These are phyloP conservation scores for Karalla daura DNA, from an alignment of 2,797 vertebrate genomes.

Conservation along the genomic window DNA sequence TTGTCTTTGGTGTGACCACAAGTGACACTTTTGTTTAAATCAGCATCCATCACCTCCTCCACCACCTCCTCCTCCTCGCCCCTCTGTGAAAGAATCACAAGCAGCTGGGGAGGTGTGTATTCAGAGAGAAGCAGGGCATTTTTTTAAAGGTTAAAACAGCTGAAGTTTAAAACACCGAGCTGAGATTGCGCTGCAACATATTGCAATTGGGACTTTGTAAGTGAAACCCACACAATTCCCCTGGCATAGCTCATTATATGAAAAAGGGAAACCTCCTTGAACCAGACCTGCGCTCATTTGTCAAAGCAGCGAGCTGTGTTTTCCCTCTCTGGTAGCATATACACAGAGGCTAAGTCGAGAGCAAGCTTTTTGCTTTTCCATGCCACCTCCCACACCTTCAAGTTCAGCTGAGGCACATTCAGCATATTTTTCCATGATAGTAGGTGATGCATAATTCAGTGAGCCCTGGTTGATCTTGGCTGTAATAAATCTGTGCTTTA, in stretches of 20 bases:
- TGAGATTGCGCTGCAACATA: neutral
- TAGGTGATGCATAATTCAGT: conserved; percentile 73
- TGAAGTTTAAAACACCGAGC: conserved; percentile 13
- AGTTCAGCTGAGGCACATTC: conserved; percentile 57
- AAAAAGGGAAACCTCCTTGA: conserved; percentile 47
- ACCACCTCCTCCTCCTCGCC: too few species aligned
- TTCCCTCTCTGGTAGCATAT: conserved; percentile 36
- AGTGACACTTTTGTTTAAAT: conserved; percentile 72
- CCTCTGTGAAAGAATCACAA: conserved; percentile 11
- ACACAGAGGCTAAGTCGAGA: conserved; percentile 32
- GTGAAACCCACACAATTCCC: conserved; percentile 21
- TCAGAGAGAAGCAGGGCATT: neutral
- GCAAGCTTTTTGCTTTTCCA: conserved; percentile 33
- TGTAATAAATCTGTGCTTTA: conserved; percentile 59
- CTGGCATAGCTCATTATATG: conserved; percentile 35
- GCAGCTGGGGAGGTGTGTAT: conserved; percentile 12
- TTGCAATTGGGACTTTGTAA: conserved; percentile 12
- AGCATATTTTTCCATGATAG: conserved; percentile 64
- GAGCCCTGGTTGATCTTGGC: conserved; percentile 56
- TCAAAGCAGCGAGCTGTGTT: conserved; percentile 52
- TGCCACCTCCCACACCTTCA: conserved; percentile 41
- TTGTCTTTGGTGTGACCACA: conserved; percentile 78
- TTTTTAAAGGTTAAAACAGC: conserved; percentile 34
- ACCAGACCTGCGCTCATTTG: conserved; percentile 57
- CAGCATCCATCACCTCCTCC: conserved; percentile 52